A percentile compares a stretch with the other conserved stretches of the same genome.
Conservation (phyloP, 2,113 vertebrate genomes). For the Xenus cinereus region DNA sequence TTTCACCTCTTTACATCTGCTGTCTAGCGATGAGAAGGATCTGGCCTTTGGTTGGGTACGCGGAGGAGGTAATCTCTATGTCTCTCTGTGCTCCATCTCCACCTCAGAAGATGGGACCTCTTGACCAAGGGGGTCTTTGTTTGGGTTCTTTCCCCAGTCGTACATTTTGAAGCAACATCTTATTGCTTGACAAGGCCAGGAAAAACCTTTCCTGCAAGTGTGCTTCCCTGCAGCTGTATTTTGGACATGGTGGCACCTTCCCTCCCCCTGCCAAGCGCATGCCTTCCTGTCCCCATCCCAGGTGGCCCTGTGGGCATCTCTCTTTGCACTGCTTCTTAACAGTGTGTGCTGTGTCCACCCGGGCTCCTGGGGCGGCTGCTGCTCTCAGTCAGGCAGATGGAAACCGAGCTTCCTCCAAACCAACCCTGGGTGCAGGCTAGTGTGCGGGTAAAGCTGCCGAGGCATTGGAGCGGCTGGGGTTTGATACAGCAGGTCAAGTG, state of each 20-base stretch:
- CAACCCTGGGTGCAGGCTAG: not conserved
- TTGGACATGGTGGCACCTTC: not conserved
- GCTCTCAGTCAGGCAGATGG: not conserved
- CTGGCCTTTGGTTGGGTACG: not conserved
- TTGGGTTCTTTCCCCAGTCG: not conserved
- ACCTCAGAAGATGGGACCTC: not conserved
- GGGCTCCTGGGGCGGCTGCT: not conserved
- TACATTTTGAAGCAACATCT: not conserved
- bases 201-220: not conserved
- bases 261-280: fast-evolving
- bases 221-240: not conserved
- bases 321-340: not conserved
- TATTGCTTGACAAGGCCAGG: not conserved
- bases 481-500: not conserved
- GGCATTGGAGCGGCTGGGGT: not conserved
- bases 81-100: not conserved
- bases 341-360: too few relatives aligned
- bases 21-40: fast-evolving
- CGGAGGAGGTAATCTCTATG: not conserved
- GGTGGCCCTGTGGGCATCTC: not conserved
- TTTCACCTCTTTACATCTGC: not conserved
- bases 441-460: fast-evolving
- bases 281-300: not conserved
- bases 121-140: not conserved
- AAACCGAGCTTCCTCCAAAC: not conserved